phyloP scores from a whole-genome alignment of 2,888 invertebrate genomes.

The Helleia helle region DNA sequence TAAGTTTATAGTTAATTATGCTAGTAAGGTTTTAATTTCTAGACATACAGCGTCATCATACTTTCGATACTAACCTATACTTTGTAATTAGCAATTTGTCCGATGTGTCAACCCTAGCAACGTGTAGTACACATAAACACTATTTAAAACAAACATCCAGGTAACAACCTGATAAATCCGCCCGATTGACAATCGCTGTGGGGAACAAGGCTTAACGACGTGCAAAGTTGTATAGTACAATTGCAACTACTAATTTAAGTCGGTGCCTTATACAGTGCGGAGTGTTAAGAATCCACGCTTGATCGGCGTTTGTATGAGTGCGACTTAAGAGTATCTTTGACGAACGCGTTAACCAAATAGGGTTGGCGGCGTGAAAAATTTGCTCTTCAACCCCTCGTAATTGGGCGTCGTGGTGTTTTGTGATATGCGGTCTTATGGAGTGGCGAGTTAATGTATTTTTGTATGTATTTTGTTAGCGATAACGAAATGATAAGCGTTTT shows the following conservation, averaged over 20 bases:
- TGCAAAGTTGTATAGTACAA: slow-evolving; percentile 48
- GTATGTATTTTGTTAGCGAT: too few species aligned
- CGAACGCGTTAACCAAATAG: slow-evolving; percentile 64
- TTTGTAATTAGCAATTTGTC: too few species aligned
- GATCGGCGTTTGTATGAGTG: slow-evolving; percentile 72
- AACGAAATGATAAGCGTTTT: too few species aligned
- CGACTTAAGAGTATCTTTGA: slow-evolving; percentile 49
- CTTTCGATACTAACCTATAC: too few species aligned
- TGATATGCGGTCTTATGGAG: slow-evolving; percentile 19
- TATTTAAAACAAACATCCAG: slow-evolving; percentile 31
- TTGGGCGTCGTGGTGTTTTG: slow-evolving; percentile 59
- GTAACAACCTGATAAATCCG: slow-evolving; percentile 46
- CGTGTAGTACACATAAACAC: slow-evolving; percentile 24
- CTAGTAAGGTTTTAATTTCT: too few species aligned
- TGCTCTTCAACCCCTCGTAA: slow-evolving; percentile 66
- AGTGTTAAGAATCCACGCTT: slow-evolving; percentile 63
- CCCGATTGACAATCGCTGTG: slow-evolving; percentile 42
- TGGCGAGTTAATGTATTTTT: too few species aligned
- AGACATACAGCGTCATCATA: too few species aligned
- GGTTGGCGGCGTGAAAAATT: slow-evolving; percentile 64
- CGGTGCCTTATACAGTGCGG: slow-evolving; percentile 62
- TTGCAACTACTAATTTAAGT: slow-evolving; percentile 66
- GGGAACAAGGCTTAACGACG: slow-evolving; percentile 41
- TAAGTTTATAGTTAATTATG: too few species aligned
- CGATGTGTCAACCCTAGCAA: slow-evolving; percentile 10